Conservation (phyloP, 37 sponge, comb jelly and placozoan genomes). For the Haliclona indistincta region DNA sequence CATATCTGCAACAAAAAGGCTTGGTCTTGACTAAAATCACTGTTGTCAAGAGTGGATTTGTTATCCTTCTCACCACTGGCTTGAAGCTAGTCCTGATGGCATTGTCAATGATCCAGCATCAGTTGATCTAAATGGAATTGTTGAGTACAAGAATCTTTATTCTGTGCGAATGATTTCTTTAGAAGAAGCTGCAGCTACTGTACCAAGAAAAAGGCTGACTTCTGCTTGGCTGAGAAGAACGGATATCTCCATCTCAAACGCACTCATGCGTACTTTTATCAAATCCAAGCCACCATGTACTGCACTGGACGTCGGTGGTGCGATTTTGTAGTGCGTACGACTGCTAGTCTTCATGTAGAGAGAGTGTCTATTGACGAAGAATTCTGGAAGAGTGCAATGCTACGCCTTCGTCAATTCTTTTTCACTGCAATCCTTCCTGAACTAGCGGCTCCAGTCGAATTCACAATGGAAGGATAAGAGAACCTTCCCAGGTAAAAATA, state of each 20-base stretch:
- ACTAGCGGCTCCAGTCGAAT: slow-evolving; percentile 15
- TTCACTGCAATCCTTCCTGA: slow-evolving; percentile 9
- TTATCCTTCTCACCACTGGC: slow-evolving; percentile 2
- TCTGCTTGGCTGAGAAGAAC: not conserved
- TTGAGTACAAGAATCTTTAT: slow-evolving; percentile 18
- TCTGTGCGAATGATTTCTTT: not conserved
- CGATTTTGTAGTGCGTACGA: slow-evolving; percentile 12
- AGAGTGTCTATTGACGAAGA: not conserved
- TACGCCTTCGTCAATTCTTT: not conserved
- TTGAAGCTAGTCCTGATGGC: slow-evolving; percentile 28
- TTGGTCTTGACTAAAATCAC: not conserved
- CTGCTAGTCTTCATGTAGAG: slow-evolving; percentile 1
- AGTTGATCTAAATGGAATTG: not conserved
- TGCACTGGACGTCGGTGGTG: slow-evolving; percentile 24
- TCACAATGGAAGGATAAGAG: slow-evolving; percentile 11
- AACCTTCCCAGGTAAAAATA: no score
- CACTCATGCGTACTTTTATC: slow-evolving; percentile 11
- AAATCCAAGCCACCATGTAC: slow-evolving; percentile 15
- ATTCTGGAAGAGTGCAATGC: slow-evolving; percentile 4
- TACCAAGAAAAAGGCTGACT: no score
- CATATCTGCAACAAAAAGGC: not conserved
- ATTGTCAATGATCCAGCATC: slow-evolving; percentile 9
- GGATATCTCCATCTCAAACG: slow-evolving; percentile 5
- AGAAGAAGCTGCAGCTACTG: not conserved
- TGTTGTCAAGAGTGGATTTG: not conserved